Evolutionary conservation across 2,888 invertebrate species (phyloP).

Genomic region (Zonitis immaculata): DNA sequence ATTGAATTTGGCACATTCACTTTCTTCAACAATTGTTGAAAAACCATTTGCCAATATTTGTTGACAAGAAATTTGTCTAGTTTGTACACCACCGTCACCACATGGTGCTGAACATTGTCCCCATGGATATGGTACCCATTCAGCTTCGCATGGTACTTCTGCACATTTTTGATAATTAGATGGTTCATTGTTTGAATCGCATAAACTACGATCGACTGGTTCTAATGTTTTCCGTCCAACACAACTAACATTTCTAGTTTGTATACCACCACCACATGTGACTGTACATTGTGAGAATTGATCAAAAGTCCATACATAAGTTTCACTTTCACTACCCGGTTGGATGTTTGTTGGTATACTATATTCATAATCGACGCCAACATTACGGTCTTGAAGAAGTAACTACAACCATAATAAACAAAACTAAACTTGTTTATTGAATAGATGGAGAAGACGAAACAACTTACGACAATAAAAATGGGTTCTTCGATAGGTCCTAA

Average conservation of each 20-base stretch:
- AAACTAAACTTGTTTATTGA: too few relatives aligned
- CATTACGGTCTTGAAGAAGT: slow-evolving; percentile 75
- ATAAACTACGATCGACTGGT: slow-evolving; percentile 68
- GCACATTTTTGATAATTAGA: slow-evolving; percentile 67
- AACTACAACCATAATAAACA: slow-evolving; percentile 52
- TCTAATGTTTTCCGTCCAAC: slow-evolving; percentile 68
- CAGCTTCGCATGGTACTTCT: slow-evolving; percentile 70
- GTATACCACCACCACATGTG: slow-evolving; percentile 88
- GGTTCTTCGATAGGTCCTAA: slow-evolving; percentile 89
- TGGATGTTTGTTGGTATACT: slow-evolving; percentile 73
- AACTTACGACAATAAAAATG: slow-evolving; percentile 74
- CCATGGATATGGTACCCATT: slow-evolving; percentile 79
- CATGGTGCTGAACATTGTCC: slow-evolving; percentile 76
- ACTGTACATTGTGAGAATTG: slow-evolving; percentile 76
- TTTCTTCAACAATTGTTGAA: slow-evolving; percentile 67
- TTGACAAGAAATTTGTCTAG: slow-evolving; percentile 72
- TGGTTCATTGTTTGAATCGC: slow-evolving; percentile 74
- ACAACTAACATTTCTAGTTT: slow-evolving; percentile 75
- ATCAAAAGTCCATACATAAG: slow-evolving; percentile 79
- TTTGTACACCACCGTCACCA: slow-evolving; percentile 68
- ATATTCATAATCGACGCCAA: slow-evolving; percentile 85
- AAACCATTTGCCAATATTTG: slow-evolving; percentile 69
- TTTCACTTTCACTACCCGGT: slow-evolving; percentile 61
- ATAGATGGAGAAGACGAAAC: too few relatives aligned
- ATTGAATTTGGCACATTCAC: slow-evolving; percentile 66